A percentile compares a stretch with the other conserved stretches of the same genome.
phyloP scores from a whole-genome alignment of 92 coral and sea anemone genomes.

The Montipora capitata region DNA sequence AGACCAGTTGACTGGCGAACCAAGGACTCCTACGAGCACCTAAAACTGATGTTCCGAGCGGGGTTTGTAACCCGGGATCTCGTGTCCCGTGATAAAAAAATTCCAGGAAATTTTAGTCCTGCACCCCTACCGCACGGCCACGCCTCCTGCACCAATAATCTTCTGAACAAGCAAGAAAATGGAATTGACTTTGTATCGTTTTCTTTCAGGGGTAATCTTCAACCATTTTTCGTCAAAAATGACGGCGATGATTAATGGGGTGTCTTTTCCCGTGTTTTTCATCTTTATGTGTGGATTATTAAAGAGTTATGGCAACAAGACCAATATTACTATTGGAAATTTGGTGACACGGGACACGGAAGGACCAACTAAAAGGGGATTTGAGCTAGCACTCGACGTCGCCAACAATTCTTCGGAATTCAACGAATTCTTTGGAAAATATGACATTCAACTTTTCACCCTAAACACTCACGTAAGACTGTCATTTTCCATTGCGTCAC shows the following conservation, averaged over 20 bases:
- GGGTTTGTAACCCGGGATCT: no score
- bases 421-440: constrained; percentile 24
- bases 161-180: no score
- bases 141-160: no score
- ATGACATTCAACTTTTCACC: not conserved
- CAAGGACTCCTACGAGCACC: no score
- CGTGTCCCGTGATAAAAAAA: no score
- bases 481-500: no score
- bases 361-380: not conserved
- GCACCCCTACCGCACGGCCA: no score
- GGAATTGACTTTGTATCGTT: not conserved
- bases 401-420: constrained; percentile 24
- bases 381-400: not conserved
- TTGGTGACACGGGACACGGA: not conserved
- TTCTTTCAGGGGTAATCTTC: not conserved
- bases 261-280: constrained; percentile 11
- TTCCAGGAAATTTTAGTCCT: no score
- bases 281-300: not conserved
- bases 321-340: not conserved
- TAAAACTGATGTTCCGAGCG: no score
- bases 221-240: no score
- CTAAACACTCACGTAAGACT: not conserved
- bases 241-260: constrained; percentile 16
- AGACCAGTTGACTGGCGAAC: no score
- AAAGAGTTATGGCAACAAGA: constrained; percentile 32